Evolutionary conservation across 2,888 invertebrate species (phyloP), one percentile per base, ranked within the genome.

Genomic region (Polyommatus iphigenia): DNA sequence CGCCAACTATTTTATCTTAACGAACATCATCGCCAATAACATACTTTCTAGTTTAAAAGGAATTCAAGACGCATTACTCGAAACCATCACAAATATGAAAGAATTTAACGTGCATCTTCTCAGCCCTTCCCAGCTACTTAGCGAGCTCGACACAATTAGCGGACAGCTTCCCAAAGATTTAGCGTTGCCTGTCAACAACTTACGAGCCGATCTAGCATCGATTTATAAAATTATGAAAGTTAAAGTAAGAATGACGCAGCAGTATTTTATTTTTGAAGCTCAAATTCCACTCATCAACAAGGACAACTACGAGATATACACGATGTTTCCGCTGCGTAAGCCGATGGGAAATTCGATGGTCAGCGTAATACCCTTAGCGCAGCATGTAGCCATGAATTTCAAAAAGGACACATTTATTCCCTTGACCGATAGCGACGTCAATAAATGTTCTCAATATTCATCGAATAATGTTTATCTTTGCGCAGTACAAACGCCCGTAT

Each of bases 21-120:
- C 10, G 10, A 41, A 10, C 41, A 41, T 41, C 41, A 41, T 41
- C 41, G 41, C 41, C 41, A 41, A 72, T 72, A 72, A 72, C 20
- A 72, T 72, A 24, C 71, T 32, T 15, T 72, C 29, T 13, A 72
- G 71, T 29, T 3, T 72, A 72, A 72, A 72, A 72, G 71, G 29
- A 24, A 72, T 72, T 72, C 71, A 72, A 36, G 41, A 36, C 18
- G 72, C 72, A 46, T 36, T 72, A n/a, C 36, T 72, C 32, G 72
- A 72, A 7, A 72, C 72, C 72, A 72, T 72, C 41, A 41, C 41
- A 41, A 41, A 41, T 41, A 41, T 41, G 41, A 41, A 10, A 41
- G 10, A 41, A 41, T 72, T 72, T 72, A 72, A 72, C 36, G 36
- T 72, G 15, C 72, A 72, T 72, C 46, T 72, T 72, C 72, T 72